Evolutionary conservation across 2,113 vertebrate species (phyloP).

Genomic region (Ameiurus melas): DNA sequence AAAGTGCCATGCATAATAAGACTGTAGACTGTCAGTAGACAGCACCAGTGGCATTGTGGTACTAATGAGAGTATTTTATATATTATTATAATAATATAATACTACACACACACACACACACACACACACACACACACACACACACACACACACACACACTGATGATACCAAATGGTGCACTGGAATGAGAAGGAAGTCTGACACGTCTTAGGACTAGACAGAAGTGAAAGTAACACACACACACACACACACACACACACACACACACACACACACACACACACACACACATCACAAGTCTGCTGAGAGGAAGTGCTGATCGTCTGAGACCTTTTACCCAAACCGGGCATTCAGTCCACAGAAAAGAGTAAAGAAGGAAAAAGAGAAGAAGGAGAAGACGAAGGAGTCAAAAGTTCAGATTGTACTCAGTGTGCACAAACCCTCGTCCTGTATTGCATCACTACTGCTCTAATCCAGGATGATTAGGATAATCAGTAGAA

Average conservation of each 20-base stretch:
- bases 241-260: slow-evolving; percentile 6
- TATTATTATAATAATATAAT: too few species aligned
- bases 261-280: slow-evolving; percentile 2
- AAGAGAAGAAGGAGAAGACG: background rate
- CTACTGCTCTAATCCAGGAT: background rate
- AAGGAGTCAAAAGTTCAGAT: slow-evolving; percentile 2
- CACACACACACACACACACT: slow-evolving; percentile 4
- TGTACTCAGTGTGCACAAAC: background rate
- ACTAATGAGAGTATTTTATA: too few species aligned
- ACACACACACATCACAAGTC: background rate
- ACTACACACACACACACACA: too few species aligned
- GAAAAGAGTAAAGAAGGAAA: background rate
- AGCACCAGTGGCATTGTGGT: too few species aligned
- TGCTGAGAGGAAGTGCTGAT: slow-evolving; percentile 34
- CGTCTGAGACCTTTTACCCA: slow-evolving; percentile 24
- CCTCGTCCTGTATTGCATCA: background rate
- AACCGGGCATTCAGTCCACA: slow-evolving; percentile 22
- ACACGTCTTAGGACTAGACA: background rate
- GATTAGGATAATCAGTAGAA: background rate
- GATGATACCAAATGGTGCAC: background rate
- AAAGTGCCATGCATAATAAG: too few species aligned
- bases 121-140: background rate
- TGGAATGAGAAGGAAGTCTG: slow-evolving; percentile 5
- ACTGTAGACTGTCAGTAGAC: too few species aligned
- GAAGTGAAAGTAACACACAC: slow-evolving; percentile 11